A percentile compares a stretch with the other conserved stretches of the same genome.
These are phyloP conservation scores for Mionectes olivaceus DNA, from an alignment of 2,797 vertebrate genomes.

Conservation along the genomic window DNA sequence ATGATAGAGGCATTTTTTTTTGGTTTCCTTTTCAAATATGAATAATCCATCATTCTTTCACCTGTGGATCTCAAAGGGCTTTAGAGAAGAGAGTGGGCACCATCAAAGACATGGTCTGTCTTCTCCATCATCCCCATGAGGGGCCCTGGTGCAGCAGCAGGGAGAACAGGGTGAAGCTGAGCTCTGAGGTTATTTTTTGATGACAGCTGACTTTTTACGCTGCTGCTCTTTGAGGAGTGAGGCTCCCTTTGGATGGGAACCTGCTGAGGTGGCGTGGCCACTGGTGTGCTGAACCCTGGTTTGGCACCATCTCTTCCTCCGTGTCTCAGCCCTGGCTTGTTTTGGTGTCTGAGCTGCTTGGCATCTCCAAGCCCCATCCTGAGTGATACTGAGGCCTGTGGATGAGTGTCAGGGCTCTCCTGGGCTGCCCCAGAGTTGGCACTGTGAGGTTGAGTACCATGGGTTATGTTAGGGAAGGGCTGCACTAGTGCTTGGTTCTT, in stretches of 20 bases:
- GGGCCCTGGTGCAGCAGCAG: background rate
- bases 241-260: background rate
- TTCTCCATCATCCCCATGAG: background rate
- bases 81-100: background rate
- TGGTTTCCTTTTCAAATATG: background rate
- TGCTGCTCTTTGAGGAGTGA: background rate
- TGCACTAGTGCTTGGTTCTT: background rate
- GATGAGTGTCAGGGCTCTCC: background rate
- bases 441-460: background rate
- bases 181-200: background rate
- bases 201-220: background rate
- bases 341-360: background rate
- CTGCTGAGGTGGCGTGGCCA: background rate
- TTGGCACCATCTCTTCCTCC: rapidly evolving
- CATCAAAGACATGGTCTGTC: rapidly evolving
- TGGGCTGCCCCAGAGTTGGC: background rate
- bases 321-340: background rate
- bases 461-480: background rate
- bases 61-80: background rate
- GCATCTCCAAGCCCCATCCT: background rate
- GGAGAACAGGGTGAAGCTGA: background rate
- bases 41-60: background rate
- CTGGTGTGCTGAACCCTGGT: background rate
- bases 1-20: background rate
- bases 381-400: background rate